Conservation (phyloP, 1,140 invertebrate genomes). For the Drosophila hydei region DNA sequence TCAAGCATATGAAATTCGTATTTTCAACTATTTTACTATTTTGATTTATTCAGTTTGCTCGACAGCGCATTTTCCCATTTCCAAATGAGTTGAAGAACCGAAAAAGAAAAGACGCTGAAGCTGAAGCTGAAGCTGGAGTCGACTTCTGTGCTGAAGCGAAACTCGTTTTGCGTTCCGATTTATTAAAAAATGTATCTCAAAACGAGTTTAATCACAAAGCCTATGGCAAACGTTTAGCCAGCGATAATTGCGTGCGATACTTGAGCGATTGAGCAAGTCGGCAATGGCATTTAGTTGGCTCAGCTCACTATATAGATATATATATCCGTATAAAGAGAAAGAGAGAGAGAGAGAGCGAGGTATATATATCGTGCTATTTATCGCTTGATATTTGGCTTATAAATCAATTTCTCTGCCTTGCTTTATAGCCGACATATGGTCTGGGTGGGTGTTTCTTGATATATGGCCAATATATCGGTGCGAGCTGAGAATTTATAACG, state of each 20-base stretch:
- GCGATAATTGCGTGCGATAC: slow-evolving; percentile 24
- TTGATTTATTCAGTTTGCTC: slow-evolving; percentile 47
- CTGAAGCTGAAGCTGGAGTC: background rate
- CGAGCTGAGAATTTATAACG: slow-evolving; percentile 64
- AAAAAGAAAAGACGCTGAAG: slow-evolving; percentile 8
- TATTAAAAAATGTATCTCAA: slow-evolving; percentile 31
- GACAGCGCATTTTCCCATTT: slow-evolving; percentile 9
- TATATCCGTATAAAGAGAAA: too few relatives aligned
- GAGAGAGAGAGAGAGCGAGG: too few relatives aligned
- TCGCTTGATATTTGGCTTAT: slow-evolving; percentile 19
- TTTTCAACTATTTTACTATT: slow-evolving; percentile 50
- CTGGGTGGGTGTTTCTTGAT: slow-evolving; percentile 45
- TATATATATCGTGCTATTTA: slow-evolving; percentile 11
- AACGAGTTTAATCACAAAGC: slow-evolving; percentile 57
- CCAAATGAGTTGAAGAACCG: background rate
- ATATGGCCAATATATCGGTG: slow-evolving; percentile 54
- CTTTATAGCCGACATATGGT: slow-evolving; percentile 30
- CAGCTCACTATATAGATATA: slow-evolving; percentile 17
- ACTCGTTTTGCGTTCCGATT: slow-evolving; percentile 11
- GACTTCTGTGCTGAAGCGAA: too few relatives aligned
- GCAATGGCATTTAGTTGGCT: background rate
- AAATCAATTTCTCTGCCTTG: slow-evolving; percentile 46
- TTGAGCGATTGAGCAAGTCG: slow-evolving; percentile 3
- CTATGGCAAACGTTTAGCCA: slow-evolving; percentile 26
- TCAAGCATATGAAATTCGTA: slow-evolving; percentile 38